Percentiles rank a stretch among this genome's conserved stretches.
phyloP scores from a whole-genome alignment of 1,140 invertebrate genomes.

The Macrocentrus cingulum region DNA sequence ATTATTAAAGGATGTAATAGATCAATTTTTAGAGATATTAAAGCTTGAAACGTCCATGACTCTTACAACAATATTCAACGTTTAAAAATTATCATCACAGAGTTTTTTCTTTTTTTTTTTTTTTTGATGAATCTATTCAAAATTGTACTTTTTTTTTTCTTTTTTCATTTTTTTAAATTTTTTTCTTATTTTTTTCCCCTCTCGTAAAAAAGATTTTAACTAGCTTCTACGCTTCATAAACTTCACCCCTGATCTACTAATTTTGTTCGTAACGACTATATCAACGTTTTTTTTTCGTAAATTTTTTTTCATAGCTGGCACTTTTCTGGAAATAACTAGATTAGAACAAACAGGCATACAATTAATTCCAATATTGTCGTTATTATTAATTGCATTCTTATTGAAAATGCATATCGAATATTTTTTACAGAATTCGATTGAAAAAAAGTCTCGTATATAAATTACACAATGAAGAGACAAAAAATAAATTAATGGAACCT shows the following conservation, averaged over 20 bases:
- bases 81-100: slow-evolving; percentile 49
- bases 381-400: slow-evolving; percentile 1
- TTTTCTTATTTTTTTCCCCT: no score
- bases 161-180: slow-evolving; percentile 9
- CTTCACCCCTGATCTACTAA: no score
- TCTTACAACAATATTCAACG: slow-evolving; percentile 28
- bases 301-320: neutral
- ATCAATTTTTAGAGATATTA: neutral
- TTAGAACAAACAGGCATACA: neutral
- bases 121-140: slow-evolving; percentile 45
- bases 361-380: neutral
- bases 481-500: slow-evolving; percentile 54
- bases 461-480: slow-evolving; percentile 12
- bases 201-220: no score
- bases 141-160: slow-evolving; percentile 15
- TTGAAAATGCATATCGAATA: neutral
- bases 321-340: neutral
- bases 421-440: neutral
- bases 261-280: neutral
- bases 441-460: slow-evolving; percentile 15
- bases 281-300: neutral
- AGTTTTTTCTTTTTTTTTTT: no score
- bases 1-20: no score
- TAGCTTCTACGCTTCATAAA: no score
- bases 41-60: slow-evolving; percentile 27